phyloP scores from a whole-genome alignment of 1,140 invertebrate genomes.

The Luehdorfia chinensis region DNA sequence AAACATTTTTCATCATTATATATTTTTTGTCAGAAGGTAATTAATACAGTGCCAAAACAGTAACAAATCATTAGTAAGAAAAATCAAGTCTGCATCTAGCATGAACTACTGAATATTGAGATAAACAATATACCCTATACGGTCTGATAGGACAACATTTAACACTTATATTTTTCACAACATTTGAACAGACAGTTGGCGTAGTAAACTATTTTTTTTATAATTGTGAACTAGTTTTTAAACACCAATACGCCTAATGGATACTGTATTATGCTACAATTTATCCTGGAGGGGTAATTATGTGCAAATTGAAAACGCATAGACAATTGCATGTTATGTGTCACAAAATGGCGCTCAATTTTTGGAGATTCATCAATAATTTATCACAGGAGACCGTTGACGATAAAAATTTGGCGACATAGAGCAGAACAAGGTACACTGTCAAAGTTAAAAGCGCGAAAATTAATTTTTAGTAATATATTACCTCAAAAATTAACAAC shows the following conservation, averaged over 20 bases:
- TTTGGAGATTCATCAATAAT: conserved; percentile 3
- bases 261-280: conserved; percentile 48
- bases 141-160: conserved; percentile 54
- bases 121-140: conserved; percentile 59
- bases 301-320: conserved; percentile 22
- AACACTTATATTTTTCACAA: conserved; percentile 60
- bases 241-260: conserved; percentile 67
- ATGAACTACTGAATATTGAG: conserved; percentile 61
- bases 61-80: conserved; percentile 74
- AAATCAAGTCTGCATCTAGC: conserved; percentile 70
- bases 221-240: conserved; percentile 58
- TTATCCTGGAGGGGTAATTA: conserved; percentile 28
- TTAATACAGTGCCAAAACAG: conserved; percentile 75
- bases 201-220: conserved; percentile 33
- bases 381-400: conserved; percentile 13
- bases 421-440: too few species aligned
- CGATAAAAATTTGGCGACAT: too few species aligned
- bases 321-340: too few species aligned
- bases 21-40: conserved; percentile 75
- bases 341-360: conserved; percentile 7
- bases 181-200: conserved; percentile 64
- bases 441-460: too few species aligned
- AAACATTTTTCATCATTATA: conserved; percentile 56
- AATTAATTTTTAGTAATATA: too few species aligned
- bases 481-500: too few species aligned